Conservation (phyloP, 2,888 invertebrate genomes). For the Adelognathus sp. region DNA sequence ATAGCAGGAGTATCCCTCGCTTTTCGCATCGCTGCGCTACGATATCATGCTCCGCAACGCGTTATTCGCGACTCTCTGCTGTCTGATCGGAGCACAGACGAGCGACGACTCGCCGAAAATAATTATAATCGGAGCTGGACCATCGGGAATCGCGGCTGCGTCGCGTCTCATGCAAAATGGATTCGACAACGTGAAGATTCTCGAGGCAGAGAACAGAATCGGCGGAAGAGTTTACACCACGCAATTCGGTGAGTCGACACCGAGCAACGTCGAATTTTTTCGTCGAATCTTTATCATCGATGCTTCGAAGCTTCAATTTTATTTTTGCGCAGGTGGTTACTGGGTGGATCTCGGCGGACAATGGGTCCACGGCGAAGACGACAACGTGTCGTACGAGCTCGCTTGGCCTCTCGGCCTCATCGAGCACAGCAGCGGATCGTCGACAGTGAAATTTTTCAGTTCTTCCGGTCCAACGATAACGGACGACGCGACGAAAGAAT, state of each 20-base stretch:
- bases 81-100: neutral
- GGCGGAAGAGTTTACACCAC: conserved; percentile 81
- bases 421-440: neutral
- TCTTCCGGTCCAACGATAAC: conserved; percentile 47
- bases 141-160: conserved; percentile 83
- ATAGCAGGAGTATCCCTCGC: neutral
- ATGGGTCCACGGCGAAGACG: conserved; percentile 71
- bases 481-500: neutral
- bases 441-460: conserved; percentile 15
- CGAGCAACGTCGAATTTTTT: neutral
- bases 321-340: conserved; percentile 62
- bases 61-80: conserved; percentile 25
- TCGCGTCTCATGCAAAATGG: conserved; percentile 81
- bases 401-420: conserved; percentile 65
- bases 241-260: conserved; percentile 76
- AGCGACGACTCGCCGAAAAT: conserved; percentile 69
- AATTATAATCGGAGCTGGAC: conserved; percentile 83
- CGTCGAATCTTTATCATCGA: neutral
- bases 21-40: conserved; percentile 5
- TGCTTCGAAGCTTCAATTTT: neutral
- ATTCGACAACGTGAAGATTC: conserved; percentile 80
- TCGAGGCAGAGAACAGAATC: conserved; percentile 81
- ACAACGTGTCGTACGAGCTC: conserved; percentile 68
- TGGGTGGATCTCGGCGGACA: conserved; percentile 72
- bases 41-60: conserved; percentile 25